Base-by-base conservation (phyloP, 2,888 invertebrate species). In the Microctonus hyperodae region DNA sequence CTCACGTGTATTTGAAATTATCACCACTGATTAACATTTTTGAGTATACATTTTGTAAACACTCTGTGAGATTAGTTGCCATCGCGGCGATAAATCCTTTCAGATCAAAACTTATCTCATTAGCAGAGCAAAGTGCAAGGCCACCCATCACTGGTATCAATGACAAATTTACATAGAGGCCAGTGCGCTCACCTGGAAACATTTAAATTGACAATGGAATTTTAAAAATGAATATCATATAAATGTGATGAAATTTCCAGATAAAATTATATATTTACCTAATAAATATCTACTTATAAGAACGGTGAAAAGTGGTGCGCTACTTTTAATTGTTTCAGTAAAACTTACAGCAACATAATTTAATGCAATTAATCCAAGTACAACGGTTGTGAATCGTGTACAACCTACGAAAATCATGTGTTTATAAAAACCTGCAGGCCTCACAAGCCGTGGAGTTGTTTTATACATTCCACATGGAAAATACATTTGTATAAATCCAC, bases 271-370 rank as follows among this genome's bases (percentile, higher is more conserved):
- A 53, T 28, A 23, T 76, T 83, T 84, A 88, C 89, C 89, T 80
- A 89, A 83, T 75, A 89, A 84, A 81, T 87, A 85, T 82, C 89
- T 87, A 59, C 92, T 90, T 75, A 93, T 91, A 69, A 92, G 81
- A 66, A 93, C 92, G 48, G 93, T 93, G 82, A 92, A 92, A 62
- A 92, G 85, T 44, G 93, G 93, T 20, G 92, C 92, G 35, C 92
- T 92, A 83, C 92, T 92, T 82, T 93, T 93, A 56, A 93, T 90
- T 13, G 92, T 92, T 83, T 92, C 92, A 55, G 92, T 92, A 81
- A 93, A 93, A 82, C 92, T 92, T 65, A 92, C 92, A 69, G 92
- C 91, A 67, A 92, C 91, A 83, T 90, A 92, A 85, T 92, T 91
- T 64, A 93, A 85, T 9, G 92, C 91, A 62, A 92, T 87, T 74